Evolutionary conservation across 2,888 invertebrate genomes (phyloP), one percentile per base, ranked within the genome.

Genomic region (Gerris lacustris): DNA sequence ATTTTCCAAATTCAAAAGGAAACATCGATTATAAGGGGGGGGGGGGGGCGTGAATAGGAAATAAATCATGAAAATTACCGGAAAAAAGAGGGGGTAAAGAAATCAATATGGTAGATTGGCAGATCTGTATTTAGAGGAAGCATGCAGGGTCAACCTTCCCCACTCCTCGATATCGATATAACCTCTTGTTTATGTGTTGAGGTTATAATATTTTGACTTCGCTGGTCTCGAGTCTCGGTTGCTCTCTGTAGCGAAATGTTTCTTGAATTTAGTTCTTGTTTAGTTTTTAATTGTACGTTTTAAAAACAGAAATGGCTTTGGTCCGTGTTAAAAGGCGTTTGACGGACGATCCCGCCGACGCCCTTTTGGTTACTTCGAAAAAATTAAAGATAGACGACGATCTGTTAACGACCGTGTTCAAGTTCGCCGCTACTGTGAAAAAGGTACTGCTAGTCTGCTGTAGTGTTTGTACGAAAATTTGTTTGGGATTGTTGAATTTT

Each of bases 281-380:
- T 31, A 31, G 31, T 31, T 9, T 55, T 55, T 55, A 9, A 55
- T 55, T 55, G 55, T 11, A 55, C 15, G 55, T 55, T 9, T 55
- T 55, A 15, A 11, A 55, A 55, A 55, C 15, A 66, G 66, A 31
- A 44, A 76, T 76, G 76, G 75, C 75, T 18, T 70, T 76, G 55
- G 74, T 76, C 67, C 73, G 76, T 2, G 72, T 76, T 0, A 76
- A 76, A 73, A 73, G 76, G 67, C 70, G 74, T 47, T 70, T 68
- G n/a, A 67, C 74, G 43, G 76, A 76, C 70, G 76, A 76, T 64
- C 76, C 76, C 0, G 73, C 75, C 43, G 75, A 76, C 64, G 71
- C 73, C n/a, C 68, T 76, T 6, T 68, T 76, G 9, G 63, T 76
- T 69, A 72, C 76, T 43, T 75, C 73, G 64, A 76, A 76, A 67